These are phyloP conservation scores for Notolabrus celidotus DNA, from an alignment of 2,797 vertebrate genomes.

Conservation along the genomic window DNA sequence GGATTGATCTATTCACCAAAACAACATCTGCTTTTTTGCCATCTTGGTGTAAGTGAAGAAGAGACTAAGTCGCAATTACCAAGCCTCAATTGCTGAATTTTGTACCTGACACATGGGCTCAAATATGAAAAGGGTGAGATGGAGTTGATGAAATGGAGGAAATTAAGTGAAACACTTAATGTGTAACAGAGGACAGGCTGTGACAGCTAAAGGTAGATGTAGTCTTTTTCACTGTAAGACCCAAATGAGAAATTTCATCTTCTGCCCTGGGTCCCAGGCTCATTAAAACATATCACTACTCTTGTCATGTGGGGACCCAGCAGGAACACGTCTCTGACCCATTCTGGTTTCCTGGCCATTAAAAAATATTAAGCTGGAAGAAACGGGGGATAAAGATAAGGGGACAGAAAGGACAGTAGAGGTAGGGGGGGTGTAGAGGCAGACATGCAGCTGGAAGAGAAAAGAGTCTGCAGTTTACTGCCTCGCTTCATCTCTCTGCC, in stretches of 20 bases:
- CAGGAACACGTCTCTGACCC: constrained; percentile 71
- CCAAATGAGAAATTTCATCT: constrained; percentile 71
- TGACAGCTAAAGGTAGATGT: constrained; percentile 48
- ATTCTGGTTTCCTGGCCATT: constrained; percentile 68
- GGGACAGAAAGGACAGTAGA: constrained; percentile 46
- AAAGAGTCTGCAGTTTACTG: constrained; percentile 52
- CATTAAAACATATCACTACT: constrained; percentile 81
- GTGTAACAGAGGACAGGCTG: constrained; percentile 32
- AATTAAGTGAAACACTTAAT: constrained; percentile 55
- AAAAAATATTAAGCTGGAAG: constrained; percentile 71
- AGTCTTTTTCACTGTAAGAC: constrained; percentile 43
- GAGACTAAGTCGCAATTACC: constrained; percentile 5
- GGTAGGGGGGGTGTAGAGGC: constrained; percentile 42
- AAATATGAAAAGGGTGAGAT: constrained; percentile 16
- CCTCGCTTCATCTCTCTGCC: constrained; percentile 46
- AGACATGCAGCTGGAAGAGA: constrained; percentile 38
- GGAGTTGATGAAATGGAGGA: constrained; percentile 37
- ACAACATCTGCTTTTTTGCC: background rate
- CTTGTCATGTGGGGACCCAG: constrained; percentile 73
- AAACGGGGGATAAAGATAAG: constrained; percentile 70
- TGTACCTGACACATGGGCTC: background rate
- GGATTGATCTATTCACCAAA: background rate
- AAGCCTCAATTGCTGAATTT: background rate
- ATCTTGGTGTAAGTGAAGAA: constrained; percentile 18
- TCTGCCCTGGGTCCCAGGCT: constrained; percentile 70